Evolutionary conservation across 2,888 invertebrate genomes (phyloP), one percentile per base, ranked within the genome.

Genomic region (Prosopocoilus inquinatus): DNA sequence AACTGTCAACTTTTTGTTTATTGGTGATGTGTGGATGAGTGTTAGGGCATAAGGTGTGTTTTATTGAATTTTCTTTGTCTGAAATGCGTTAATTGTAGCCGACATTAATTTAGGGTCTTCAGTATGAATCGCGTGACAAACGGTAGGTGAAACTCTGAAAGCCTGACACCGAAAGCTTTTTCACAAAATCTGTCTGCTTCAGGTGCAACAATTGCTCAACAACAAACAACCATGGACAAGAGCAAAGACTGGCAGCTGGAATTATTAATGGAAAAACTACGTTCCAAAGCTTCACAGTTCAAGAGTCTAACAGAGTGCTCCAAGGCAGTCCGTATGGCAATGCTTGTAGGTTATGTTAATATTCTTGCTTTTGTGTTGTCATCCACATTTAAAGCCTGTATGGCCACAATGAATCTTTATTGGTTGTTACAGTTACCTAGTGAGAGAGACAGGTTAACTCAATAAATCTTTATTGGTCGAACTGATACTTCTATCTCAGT

Each of bases 181-280:
- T 3, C 20, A 28, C 20, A 28, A 28, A 28, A 28, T 28, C 20
- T 28, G 20, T 28, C 20, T 28, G 20, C 5, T 28, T 28, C 20
- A 28, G 20, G 20, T 36, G 38, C 34, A 20, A 46, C 15, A 46
- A 49, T 51, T 36, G 41, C 35, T 11, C 57, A 57, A 39, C 53
- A 48, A 48, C 41, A 55, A 49, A 45, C 57, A 48, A 56, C 59
- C 56, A 71, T 70, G 67, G 86, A 86, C 58, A 87, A 86, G 68
- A 82, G 82, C 59, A 87, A 85, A 74, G 85, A 87, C 77, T 86
- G 87, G 83, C 91, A 92, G 75, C 85, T 90, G 79, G 91, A 94
- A 76, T 84, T 92, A 57, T 80, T 95, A 59, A 95, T 96, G 94
- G 95, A 96, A 74, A 91, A 91, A 72, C 79, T 96, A 50, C 85